Percentiles rank a stretch among this genome's conserved stretches.
These are phyloP conservation scores for Zophobas atratus DNA, from an alignment of 1,140 invertebrate species.

Conservation along the genomic window DNA sequence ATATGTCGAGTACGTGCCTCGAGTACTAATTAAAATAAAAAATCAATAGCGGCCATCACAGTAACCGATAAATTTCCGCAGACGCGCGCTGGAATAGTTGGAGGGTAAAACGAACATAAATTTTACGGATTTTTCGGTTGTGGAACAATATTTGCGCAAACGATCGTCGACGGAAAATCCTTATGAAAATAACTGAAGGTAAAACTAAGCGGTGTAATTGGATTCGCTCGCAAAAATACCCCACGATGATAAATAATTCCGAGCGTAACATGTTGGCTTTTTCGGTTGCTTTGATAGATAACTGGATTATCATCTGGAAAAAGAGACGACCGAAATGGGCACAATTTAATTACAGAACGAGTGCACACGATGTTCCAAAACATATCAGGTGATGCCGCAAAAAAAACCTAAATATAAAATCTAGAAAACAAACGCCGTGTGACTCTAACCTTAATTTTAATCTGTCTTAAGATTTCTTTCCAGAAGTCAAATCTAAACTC, in stretches of 20 bases:
- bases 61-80: conserved; percentile 13
- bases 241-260: conserved; percentile 27
- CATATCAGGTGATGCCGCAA: too few relatives aligned
- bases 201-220: conserved; percentile 28
- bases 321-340: conserved; percentile 6
- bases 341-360: conserved; percentile 13
- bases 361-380: not conserved
- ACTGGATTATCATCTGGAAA: conserved; percentile 27
- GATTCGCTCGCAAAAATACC: conserved; percentile 16
- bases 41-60: conserved; percentile 29
- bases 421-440: not conserved
- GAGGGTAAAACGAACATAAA: conserved; percentile 9
- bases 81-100: conserved; percentile 3
- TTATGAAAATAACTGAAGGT: conserved; percentile 25
- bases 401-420: not conserved
- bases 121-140: conserved; percentile 15
- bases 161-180: conserved; percentile 14
- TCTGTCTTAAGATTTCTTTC: too few relatives aligned
- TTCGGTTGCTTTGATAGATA: conserved; percentile 40
- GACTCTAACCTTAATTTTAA: too few relatives aligned
- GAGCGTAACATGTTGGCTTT: conserved; percentile 34
- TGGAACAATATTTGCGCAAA: conserved; percentile 22
- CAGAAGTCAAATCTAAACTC: conserved; percentile 8
- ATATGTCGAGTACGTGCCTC: conserved; percentile 24
- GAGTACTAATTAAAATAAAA: conserved; percentile 37